These are phyloP conservation scores for Plutella xylostella DNA, from an alignment of 2,888 invertebrate species.

Conservation along the genomic window DNA sequence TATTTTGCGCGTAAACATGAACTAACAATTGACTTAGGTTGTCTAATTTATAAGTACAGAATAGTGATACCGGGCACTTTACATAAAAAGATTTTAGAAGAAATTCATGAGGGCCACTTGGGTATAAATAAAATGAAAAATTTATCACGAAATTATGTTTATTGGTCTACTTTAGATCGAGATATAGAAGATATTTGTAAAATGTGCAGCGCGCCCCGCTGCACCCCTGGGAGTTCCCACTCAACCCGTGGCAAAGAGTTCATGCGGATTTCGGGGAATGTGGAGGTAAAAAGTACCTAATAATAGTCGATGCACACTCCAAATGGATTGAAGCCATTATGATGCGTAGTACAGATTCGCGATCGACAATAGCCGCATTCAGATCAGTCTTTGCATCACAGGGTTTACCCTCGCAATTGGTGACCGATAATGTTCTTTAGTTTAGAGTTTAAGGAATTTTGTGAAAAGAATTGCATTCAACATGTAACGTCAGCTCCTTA, in stretches of 20 bases:
- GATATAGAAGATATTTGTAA: constrained; percentile 12
- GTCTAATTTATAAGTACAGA: constrained; percentile 14
- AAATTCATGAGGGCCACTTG: constrained; percentile 14
- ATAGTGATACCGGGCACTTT: constrained; percentile 12
- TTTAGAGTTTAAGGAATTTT: not conserved
- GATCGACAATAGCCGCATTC: not conserved
- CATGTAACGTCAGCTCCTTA: not conserved
- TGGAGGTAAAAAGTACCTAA: not conserved
- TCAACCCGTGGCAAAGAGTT: not conserved
- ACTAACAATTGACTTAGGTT: too few relatives aligned
- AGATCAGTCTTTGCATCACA: not conserved
- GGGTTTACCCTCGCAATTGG: not conserved
- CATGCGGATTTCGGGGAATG: not conserved
- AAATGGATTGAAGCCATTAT: not conserved
- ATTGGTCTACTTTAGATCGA: constrained; percentile 16
- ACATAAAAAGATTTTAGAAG: constrained; percentile 11
- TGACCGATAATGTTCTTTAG: not conserved
- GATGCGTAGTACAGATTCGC: not conserved
- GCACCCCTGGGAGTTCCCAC: not conserved
- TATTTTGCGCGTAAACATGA: too few relatives aligned
- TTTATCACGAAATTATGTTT: constrained; percentile 14
- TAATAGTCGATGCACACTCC: not conserved
- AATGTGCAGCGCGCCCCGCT: not conserved
- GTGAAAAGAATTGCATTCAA: not conserved
- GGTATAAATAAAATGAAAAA: constrained; percentile 18